Conservation (phyloP, 2,888 invertebrate genomes). For the Chrysotoxum bicinctum region DNA sequence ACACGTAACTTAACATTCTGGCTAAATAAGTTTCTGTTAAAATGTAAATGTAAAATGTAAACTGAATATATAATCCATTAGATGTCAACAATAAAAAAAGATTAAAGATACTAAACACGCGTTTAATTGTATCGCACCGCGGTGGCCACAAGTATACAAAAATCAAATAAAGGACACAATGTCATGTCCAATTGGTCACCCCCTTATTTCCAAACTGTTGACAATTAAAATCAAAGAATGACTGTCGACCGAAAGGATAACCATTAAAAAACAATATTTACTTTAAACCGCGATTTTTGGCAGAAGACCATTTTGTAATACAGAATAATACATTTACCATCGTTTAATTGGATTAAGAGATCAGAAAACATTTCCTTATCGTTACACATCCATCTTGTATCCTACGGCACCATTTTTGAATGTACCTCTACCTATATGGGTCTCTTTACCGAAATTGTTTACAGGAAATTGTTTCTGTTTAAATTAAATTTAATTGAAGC, state of each 20-base stretch:
- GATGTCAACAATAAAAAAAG: background rate
- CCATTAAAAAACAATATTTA: constrained; percentile 65
- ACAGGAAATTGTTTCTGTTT: constrained; percentile 52
- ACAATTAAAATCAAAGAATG: background rate
- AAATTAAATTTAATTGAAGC: constrained; percentile 63
- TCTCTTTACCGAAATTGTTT: background rate
- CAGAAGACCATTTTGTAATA: constrained; percentile 14
- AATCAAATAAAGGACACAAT: background rate
- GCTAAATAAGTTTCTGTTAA: too few species aligned
- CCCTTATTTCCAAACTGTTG: background rate
- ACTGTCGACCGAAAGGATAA: constrained; percentile 23
- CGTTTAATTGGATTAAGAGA: constrained; percentile 70
- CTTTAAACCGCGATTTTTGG: constrained; percentile 44
- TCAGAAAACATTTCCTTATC: constrained; percentile 42
- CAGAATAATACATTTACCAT: constrained; percentile 60
- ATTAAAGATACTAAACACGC: background rate
- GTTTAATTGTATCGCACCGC: background rate
- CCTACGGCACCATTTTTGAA: constrained; percentile 13
- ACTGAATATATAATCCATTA: too few species aligned
- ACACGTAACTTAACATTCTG: too few species aligned
- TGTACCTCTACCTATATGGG: background rate
- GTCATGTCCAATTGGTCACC: constrained; percentile 67
- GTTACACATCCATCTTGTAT: constrained; percentile 53
- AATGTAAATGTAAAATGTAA: too few species aligned
- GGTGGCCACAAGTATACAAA: background rate